These are phyloP conservation scores for Mamestra brassicae DNA, from an alignment of 2,888 invertebrate genomes.

Conservation along the genomic window DNA sequence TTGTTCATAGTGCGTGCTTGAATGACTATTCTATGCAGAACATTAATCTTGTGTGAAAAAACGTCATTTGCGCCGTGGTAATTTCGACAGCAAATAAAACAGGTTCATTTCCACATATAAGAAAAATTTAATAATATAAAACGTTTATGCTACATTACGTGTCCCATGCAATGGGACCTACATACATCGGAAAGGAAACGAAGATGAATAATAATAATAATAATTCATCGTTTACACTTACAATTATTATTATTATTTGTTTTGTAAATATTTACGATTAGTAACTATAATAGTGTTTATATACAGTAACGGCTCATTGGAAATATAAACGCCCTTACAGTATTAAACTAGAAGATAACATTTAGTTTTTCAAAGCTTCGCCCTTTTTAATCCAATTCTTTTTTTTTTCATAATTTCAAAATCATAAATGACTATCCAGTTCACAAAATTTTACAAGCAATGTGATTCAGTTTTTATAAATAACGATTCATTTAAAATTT, in stretches of 20 bases:
- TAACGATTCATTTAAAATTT: constrained; percentile 47
- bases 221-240: constrained; percentile 46
- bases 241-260: constrained; percentile 66
- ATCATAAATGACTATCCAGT: constrained; percentile 57
- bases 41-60: not conserved
- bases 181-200: constrained; percentile 71
- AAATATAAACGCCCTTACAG: constrained; percentile 61
- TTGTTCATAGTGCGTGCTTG: not conserved
- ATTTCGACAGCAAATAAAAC: constrained; percentile 66
- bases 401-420: constrained; percentile 3
- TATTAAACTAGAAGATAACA: constrained; percentile 55
- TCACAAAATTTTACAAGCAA: constrained; percentile 39
- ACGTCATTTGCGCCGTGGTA: too few relatives aligned
- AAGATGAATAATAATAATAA: constrained; percentile 62
- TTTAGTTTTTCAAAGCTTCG: constrained; percentile 41
- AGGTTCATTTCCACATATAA: constrained; percentile 83
- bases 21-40: not conserved
- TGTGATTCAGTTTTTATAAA: constrained; percentile 25
- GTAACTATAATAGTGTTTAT: constrained; percentile 75
- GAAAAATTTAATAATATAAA: constrained; percentile 90
- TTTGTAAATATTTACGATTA: constrained; percentile 78
- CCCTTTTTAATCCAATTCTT: constrained; percentile 46
- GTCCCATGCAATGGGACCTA: constrained; percentile 65
- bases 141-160: constrained; percentile 82
- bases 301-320: constrained; percentile 70